A percentile compares a stretch with the other conserved stretches of the same genome.
Conservation (phyloP, 2,113 vertebrate species). For the Trichechus manatus region DNA sequence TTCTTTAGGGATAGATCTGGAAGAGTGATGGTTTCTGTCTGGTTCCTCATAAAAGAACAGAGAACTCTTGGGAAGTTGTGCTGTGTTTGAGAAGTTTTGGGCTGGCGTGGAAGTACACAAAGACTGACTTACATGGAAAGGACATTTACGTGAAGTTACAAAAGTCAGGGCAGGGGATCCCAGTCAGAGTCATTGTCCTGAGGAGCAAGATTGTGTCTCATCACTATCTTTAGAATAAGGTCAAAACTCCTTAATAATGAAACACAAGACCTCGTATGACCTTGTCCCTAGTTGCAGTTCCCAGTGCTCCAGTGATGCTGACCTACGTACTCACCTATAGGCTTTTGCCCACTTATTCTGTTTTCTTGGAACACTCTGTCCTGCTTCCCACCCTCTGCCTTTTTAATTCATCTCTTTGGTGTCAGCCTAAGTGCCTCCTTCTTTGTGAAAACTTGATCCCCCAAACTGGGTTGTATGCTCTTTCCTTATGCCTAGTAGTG, state of each 20-base stretch:
- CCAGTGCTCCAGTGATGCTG: background rate
- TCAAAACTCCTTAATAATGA: background rate
- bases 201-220: background rate
- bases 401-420: background rate
- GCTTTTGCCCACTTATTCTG: background rate
- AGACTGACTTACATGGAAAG: background rate
- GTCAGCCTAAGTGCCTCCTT: background rate
- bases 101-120: background rate
- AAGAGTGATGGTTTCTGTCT: background rate
- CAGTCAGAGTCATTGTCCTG: background rate
- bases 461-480: background rate
- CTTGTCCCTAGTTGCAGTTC: background rate
- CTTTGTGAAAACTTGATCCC: background rate
- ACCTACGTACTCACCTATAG: background rate
- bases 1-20: background rate
- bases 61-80: background rate
- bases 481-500: background rate
- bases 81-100: background rate
- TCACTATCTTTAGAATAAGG: background rate
- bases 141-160: background rate
- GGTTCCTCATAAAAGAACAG: background rate
- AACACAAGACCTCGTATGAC: background rate
- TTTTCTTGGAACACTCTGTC: conserved; percentile 20
- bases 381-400: background rate
- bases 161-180: background rate